Conservation (phyloP, 2,888 invertebrate genomes). For the Tholera decimalis region DNA sequence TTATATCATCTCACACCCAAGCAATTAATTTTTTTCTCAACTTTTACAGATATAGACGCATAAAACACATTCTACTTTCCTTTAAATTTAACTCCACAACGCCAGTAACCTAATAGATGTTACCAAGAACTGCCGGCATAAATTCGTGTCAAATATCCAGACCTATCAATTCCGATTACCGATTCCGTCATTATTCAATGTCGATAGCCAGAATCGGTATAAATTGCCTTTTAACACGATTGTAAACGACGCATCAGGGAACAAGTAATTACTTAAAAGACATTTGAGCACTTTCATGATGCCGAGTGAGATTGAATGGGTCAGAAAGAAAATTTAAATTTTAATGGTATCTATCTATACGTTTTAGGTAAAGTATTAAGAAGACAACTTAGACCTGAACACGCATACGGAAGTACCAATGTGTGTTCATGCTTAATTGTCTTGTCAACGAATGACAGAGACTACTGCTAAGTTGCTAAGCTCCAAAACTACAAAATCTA, state of each 20-base stretch:
- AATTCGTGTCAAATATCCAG: slow-evolving; percentile 39
- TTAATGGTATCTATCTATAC: slow-evolving; percentile 9
- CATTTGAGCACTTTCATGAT: slow-evolving; percentile 37
- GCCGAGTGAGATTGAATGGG: not conserved
- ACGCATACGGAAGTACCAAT: not conserved
- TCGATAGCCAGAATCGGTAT: slow-evolving; percentile 47
- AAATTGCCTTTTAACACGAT: slow-evolving; percentile 47
- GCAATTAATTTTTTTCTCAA: too few species aligned
- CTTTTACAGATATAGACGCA: too few species aligned
- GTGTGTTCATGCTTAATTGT: not conserved
- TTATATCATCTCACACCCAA: too few species aligned
- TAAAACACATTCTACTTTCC: not conserved
- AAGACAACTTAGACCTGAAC: not conserved
- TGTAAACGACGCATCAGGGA: slow-evolving; percentile 30
- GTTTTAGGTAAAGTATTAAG: not conserved
- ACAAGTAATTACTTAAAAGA: slow-evolving; percentile 38
- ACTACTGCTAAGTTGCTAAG: not conserved
- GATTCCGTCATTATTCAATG: slow-evolving; percentile 34
- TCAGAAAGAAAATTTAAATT: slow-evolving; percentile 5
- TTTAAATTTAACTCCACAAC: not conserved
- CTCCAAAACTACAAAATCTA: not conserved
- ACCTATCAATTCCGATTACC: slow-evolving; percentile 47
- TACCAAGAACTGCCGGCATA: slow-evolving; percentile 15
- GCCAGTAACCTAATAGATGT: slow-evolving; percentile 5
- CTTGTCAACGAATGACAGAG: not conserved